phyloP scores from a whole-genome alignment of 2,113 vertebrate genomes.

The Probosciger aterrimus region DNA sequence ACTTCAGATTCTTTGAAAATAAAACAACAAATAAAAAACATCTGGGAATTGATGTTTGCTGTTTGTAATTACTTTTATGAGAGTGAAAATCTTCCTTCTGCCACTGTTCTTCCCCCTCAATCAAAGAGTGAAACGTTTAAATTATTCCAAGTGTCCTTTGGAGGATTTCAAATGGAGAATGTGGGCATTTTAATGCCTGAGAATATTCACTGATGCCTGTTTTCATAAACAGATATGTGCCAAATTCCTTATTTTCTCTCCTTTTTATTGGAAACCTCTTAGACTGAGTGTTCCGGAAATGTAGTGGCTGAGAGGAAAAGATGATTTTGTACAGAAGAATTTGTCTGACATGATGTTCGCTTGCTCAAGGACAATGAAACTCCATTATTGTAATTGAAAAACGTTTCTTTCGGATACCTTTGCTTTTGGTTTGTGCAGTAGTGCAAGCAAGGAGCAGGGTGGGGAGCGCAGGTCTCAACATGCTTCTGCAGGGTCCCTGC shows the following conservation, averaged over 20 bases:
- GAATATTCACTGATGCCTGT: conserved; percentile 3
- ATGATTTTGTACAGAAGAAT: conserved; percentile 11
- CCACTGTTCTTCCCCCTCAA: not conserved
- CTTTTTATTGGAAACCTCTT: conserved; percentile 28
- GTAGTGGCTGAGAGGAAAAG: conserved; percentile 9
- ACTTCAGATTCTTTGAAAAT: conserved; percentile 26
- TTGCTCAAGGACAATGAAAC: not conserved
- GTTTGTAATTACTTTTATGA: conserved; percentile 21
- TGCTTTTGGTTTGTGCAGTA: not conserved
- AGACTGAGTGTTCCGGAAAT: conserved; percentile 1
- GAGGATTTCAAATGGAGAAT: conserved; percentile 22
- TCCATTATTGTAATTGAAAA: not conserved
- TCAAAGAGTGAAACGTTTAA: conserved; percentile 28
- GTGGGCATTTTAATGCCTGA: conserved; percentile 11
- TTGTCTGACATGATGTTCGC: not conserved
- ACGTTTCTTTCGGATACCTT: not conserved
- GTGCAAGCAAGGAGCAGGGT: not conserved
- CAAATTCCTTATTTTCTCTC: conserved; percentile 21
- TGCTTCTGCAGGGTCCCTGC: not conserved
- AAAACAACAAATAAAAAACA: not conserved
- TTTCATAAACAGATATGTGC: conserved; percentile 37
- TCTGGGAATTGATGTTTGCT: conserved; percentile 25
- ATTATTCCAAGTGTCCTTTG: conserved; percentile 23
- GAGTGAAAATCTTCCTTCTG: conserved; percentile 7
- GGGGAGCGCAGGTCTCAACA: not conserved